Conservation (phyloP, 35 echinoderm and acorn worm species). For the Heliocidaris erythrogramma region DNA sequence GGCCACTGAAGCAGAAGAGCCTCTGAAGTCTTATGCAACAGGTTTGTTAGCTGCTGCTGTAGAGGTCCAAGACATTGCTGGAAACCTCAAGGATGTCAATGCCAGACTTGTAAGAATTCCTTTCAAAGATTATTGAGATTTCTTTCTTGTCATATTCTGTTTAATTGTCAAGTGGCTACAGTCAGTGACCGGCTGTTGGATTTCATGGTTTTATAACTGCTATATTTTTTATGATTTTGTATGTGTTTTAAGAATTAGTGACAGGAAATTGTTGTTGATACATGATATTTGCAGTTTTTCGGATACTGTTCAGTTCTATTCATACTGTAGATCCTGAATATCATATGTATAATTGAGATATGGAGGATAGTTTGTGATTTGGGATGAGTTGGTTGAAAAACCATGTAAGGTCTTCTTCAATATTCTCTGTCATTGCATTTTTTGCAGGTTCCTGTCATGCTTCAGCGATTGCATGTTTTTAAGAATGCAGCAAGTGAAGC, state of each 20-base stretch:
- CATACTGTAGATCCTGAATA: not conserved
- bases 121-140: not conserved
- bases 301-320: not conserved
- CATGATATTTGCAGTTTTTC: not conserved
- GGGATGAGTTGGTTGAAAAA: not conserved
- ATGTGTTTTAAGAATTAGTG: not conserved
- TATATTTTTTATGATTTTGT: not conserved
- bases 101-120: constrained; percentile 77
- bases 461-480: constrained; percentile 68
- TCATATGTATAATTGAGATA: not conserved
- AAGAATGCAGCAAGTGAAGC: constrained; percentile 58
- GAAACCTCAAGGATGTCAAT: constrained; percentile 83
- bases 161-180: not conserved
- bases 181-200: no score
- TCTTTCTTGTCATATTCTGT: not conserved
- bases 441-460: constrained; percentile 77
- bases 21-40: constrained; percentile 86
- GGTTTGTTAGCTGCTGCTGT: constrained; percentile 90
- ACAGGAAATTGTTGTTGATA: not conserved
- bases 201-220: not conserved
- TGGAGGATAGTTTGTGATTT: not conserved
- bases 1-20: constrained; percentile 74
- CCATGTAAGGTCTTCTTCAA: not conserved
- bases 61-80: constrained; percentile 94
- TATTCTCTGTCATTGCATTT: not conserved